A percentile compares a stretch with the other conserved stretches of the same genome.
phyloP scores from a whole-genome alignment of 2,113 vertebrate genomes.

The Cyprinodon brontotheroides region DNA sequence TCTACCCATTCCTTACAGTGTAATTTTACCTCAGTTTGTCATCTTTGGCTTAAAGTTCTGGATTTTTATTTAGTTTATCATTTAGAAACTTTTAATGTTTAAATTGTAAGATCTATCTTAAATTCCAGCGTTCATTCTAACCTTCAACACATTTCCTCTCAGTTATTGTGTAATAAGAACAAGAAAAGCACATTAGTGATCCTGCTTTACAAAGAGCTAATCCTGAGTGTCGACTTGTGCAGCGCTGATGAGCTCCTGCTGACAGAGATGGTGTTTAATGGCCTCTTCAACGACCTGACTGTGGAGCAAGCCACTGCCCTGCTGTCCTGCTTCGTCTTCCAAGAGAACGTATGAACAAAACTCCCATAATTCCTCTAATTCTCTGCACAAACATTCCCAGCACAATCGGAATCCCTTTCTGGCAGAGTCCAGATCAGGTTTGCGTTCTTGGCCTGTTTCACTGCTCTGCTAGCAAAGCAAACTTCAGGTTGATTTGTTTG shows the following conservation, averaged over 20 bases:
- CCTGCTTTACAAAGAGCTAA: not conserved
- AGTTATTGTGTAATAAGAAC: not conserved
- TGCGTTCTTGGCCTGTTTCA: slow-evolving; percentile 8
- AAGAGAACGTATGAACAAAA: slow-evolving; percentile 87
- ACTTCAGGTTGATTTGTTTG: slow-evolving; percentile 32
- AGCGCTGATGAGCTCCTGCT: slow-evolving; percentile 96
- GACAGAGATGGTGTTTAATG: slow-evolving; percentile 98
- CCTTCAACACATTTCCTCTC: not conserved
- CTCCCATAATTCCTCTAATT: slow-evolving; percentile 2
- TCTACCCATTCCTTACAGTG: not conserved
- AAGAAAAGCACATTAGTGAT: not conserved
- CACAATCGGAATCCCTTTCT: slow-evolving; percentile 17
- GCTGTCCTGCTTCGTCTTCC: slow-evolving; percentile 97
- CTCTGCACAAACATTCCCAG: not conserved
- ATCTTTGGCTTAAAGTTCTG: not conserved
- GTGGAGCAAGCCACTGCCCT: slow-evolving; percentile 92
- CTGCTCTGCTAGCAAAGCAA: slow-evolving; percentile 30
- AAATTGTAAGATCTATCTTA: not conserved
- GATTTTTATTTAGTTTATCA: not conserved
- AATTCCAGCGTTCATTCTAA: fast-evolving
- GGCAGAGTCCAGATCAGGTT: not conserved
- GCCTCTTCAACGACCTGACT: slow-evolving; percentile 95
- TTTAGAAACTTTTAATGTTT: not conserved
- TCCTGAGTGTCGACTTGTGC: slow-evolving; percentile 11
- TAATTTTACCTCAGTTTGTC: not conserved